Evolutionary conservation across 2,113 vertebrate genomes (phyloP).

Genomic region (Equus przewalskii): DNA sequence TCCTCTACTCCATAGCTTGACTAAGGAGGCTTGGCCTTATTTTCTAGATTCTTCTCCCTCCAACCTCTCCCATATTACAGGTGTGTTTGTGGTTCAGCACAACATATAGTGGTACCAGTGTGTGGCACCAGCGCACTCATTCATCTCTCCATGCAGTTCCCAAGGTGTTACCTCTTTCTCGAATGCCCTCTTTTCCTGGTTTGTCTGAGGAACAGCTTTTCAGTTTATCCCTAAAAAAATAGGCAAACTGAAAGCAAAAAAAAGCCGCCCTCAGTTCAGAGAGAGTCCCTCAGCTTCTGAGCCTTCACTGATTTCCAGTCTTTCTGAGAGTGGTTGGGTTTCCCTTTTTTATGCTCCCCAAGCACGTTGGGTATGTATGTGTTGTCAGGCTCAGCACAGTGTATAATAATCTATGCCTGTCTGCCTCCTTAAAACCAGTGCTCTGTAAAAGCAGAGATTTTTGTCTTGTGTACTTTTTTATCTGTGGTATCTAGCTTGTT

Average conservation of each 20-base stretch:
- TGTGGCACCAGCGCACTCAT: not conserved
- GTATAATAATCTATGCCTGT: not conserved
- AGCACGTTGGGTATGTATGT: not conserved
- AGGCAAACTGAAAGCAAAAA: not conserved
- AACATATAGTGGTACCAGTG: too few species aligned
- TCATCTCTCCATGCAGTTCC: not conserved
- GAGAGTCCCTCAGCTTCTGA: not conserved
- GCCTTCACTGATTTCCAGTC: not conserved
- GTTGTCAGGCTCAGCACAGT: not conserved
- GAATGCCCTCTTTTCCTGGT: not conserved
- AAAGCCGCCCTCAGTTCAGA: not conserved
- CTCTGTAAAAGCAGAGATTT: not conserved
- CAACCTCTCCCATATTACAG: not conserved
- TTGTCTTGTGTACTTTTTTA: not conserved
- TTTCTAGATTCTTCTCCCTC: not conserved
- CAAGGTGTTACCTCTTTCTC: not conserved
- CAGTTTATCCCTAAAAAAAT: conserved; percentile 8
- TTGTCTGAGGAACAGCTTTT: not conserved
- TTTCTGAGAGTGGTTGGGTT: not conserved
- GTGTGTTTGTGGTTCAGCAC: not conserved
- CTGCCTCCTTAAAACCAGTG: not conserved
- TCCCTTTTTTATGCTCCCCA: not conserved
- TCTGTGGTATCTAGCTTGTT: not conserved
- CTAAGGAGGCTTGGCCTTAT: not conserved
- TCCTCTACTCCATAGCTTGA: not conserved